These are phyloP conservation scores for Tineola bisselliella DNA, from an alignment of 2,888 invertebrate species.

Conservation along the genomic window DNA sequence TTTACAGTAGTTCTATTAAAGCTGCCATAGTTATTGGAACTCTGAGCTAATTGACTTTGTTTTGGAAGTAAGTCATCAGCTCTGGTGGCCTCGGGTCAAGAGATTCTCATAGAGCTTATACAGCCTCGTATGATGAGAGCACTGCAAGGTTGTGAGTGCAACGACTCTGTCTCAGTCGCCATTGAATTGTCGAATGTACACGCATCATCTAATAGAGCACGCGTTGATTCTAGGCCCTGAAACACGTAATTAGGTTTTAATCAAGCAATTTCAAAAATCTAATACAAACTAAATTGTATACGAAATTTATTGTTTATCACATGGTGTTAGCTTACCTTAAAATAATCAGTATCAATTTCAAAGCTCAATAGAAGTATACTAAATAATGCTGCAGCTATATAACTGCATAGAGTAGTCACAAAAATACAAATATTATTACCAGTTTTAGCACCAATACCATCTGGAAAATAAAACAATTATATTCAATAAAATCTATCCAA, in stretches of 20 bases:
- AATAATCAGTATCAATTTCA: conserved; percentile 56
- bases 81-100: conserved; percentile 51
- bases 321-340: conserved; percentile 31
- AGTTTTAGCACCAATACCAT: conserved; percentile 37
- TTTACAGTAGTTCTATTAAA: conserved; percentile 38
- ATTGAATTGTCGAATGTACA: conserved; percentile 45
- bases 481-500: too few species aligned
- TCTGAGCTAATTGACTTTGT: conserved; percentile 23
- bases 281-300: too few species aligned
- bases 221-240: conserved; percentile 48
- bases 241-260: conserved; percentile 19
- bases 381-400: conserved; percentile 50
- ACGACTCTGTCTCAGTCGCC: conserved; percentile 42
- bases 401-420: conserved; percentile 47
- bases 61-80: conserved; percentile 15
- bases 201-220: conserved; percentile 48
- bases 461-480: conserved; percentile 20
- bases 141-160: conserved; percentile 33
- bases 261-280: too few species aligned
- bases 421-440: conserved; percentile 44
- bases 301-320: too few species aligned
- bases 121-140: conserved; percentile 48
- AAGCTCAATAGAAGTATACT: conserved; percentile 54
- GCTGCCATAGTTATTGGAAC: conserved; percentile 43
- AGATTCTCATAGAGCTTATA: conserved; percentile 35